A percentile compares a stretch with the other conserved stretches of the same genome.
These are phyloP conservation scores for Brachionus paranguensis DNA, from an alignment of 1,140 invertebrate species.

Conservation along the genomic window DNA sequence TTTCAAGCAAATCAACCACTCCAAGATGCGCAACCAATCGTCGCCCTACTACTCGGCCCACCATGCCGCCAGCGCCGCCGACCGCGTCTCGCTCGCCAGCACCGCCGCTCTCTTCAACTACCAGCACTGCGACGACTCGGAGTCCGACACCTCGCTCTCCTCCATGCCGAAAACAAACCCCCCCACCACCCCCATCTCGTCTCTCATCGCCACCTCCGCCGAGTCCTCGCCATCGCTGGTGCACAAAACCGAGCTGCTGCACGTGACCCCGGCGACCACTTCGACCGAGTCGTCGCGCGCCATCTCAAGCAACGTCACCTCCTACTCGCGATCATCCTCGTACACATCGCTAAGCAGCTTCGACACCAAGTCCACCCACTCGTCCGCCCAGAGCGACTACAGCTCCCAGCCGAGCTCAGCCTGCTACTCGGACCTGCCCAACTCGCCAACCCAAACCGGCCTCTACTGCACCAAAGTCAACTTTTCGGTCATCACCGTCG, in stretches of 20 bases:
- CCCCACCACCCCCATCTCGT: neutral
- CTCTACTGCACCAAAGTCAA: neutral
- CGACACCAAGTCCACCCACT: neutral
- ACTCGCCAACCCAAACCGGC: neutral
- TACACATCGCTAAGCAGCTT: neutral
- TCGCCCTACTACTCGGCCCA: neutral
- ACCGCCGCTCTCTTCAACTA: neutral
- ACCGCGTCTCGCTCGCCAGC: neutral
- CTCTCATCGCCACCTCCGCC: neutral
- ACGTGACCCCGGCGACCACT: neutral
- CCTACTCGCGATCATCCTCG: neutral
- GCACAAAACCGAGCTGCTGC: neutral
- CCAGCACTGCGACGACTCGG: conserved; percentile 3
- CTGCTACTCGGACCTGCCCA: neutral
- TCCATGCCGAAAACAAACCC: neutral
- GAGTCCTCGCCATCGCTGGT: neutral
- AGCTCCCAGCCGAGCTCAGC: neutral
- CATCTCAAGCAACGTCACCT: neutral
- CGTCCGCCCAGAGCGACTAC: neutral
- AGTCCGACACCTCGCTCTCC: neutral
- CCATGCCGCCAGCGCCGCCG: neutral
- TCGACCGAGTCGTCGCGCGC: neutral
- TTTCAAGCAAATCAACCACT: neutral
- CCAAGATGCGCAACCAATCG: neutral
- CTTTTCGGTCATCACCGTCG: neutral